Percentiles rank a stretch among this genome's conserved stretches.
Conservation (phyloP, 2,888 invertebrate species). For the Antheraea yamamai region DNA sequence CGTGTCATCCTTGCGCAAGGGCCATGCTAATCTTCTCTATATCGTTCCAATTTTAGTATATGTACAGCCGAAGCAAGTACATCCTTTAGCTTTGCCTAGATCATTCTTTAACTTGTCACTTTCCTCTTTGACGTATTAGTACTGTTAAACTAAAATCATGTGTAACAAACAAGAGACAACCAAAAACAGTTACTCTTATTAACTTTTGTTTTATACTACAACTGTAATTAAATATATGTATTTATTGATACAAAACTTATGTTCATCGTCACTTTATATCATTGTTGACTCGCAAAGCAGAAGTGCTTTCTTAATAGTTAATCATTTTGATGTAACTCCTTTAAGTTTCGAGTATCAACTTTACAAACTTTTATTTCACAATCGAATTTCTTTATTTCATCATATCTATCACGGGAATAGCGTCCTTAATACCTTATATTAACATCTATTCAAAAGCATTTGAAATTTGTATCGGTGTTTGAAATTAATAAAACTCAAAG, state of each 20-base stretch:
- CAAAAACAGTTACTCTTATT: too few relatives aligned
- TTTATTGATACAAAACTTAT: background rate
- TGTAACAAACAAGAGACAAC: too few relatives aligned
- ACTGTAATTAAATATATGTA: background rate
- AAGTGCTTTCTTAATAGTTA: background rate
- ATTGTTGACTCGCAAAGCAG: background rate
- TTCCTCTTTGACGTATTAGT: too few relatives aligned
- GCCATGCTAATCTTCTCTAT: too few relatives aligned
- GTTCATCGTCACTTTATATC: background rate
- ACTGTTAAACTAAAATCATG: too few relatives aligned
- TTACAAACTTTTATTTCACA: background rate
- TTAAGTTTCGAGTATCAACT: background rate
- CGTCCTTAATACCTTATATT: background rate
- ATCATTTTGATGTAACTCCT: conserved; percentile 6
- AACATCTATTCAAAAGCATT: conserved; percentile 12
- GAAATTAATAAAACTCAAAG: conserved; percentile 3
- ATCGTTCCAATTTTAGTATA: too few relatives aligned
- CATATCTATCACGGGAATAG: conserved; percentile 29
- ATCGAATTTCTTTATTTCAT: conserved; percentile 30
- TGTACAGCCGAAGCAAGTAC: too few relatives aligned
- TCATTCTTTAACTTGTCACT: too few relatives aligned
- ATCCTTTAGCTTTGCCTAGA: too few relatives aligned
- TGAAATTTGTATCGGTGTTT: background rate
- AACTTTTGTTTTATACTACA: background rate
- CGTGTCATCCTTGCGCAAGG: too few relatives aligned